A percentile compares a stretch with the other conserved stretches of the same genome.
phyloP scores from a whole-genome alignment of 2,888 invertebrate genomes.

The Adineta ricciae region DNA sequence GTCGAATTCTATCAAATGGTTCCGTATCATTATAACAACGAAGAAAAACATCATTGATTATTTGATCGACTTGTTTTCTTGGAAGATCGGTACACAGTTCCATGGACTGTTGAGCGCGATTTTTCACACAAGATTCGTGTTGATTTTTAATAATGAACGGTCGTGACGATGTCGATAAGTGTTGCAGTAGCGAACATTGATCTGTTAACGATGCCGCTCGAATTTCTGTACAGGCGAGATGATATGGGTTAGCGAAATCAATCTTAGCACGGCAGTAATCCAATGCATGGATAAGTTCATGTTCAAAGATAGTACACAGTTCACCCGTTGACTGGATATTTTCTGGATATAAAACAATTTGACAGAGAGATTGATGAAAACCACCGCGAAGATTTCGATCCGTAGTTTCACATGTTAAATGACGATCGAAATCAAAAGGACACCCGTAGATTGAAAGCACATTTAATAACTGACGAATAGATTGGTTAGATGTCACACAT shows the following conservation, averaged over 20 bases:
- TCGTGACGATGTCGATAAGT: not conserved
- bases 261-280: conserved; percentile 79
- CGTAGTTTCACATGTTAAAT: not conserved
- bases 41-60: conserved; percentile 75
- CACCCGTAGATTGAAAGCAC: not conserved
- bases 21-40: conserved; percentile 83
- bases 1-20: conserved; percentile 61
- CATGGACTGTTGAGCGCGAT: conserved; percentile 73
- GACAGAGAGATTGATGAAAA: not conserved
- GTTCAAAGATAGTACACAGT: conserved; percentile 60
- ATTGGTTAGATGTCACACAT: not conserved
- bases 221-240: conserved; percentile 79
- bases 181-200: not conserved
- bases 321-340: conserved; percentile 24
- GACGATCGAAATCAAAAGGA: not conserved
- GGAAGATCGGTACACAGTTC: conserved; percentile 68
- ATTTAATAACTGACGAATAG: not conserved
- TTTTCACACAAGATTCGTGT: conserved; percentile 66
- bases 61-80: conserved; percentile 61
- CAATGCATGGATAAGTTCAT: conserved; percentile 92
- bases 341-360: not conserved
- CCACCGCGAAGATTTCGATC: not conserved
- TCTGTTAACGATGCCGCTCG: not conserved
- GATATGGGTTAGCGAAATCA: conserved; percentile 76
- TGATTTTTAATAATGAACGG: conserved; percentile 51